Percentiles rank a stretch among this genome's conserved stretches.
Evolutionary conservation across 2,888 invertebrate genomes (phyloP).

Genomic region (Salticus scenicus): DNA sequence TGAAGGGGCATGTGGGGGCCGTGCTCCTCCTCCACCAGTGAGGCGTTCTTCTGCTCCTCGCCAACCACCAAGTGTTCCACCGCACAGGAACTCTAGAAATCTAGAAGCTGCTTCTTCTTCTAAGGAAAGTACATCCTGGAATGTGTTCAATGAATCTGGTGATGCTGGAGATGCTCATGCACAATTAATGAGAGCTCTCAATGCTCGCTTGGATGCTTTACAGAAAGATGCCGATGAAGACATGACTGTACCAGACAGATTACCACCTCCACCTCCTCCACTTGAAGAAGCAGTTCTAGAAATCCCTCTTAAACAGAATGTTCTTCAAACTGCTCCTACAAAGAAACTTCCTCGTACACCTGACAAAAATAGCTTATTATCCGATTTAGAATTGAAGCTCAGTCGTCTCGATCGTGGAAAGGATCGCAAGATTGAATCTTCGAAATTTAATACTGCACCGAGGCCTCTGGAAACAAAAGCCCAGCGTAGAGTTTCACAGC

Average conservation of each 20-base stretch:
- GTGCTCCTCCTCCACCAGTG: conserved; percentile 64
- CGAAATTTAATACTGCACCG: conserved; percentile 58
- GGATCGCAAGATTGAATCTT: conserved; percentile 27
- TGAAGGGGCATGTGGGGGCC: conserved; percentile 45
- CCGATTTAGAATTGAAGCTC: conserved; percentile 45
- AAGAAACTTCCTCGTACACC: conserved; percentile 61
- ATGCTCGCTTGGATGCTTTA: conserved; percentile 56
- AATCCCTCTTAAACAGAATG: conserved; percentile 19
- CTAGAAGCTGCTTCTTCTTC: conserved; percentile 1
- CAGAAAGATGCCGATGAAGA: conserved; percentile 36
- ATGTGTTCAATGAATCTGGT: conserved; percentile 47
- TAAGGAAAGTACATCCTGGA: conserved; percentile 57
- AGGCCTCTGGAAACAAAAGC: conserved; percentile 55
- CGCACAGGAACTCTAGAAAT: conserved; percentile 37
- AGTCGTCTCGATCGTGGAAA: conserved; percentile 2
- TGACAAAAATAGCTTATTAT: conserved; percentile 39
- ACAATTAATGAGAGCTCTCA: conserved; percentile 62
- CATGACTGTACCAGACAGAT: conserved; percentile 13
- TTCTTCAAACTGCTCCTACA: conserved; percentile 35
- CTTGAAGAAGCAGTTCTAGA: conserved; percentile 18
- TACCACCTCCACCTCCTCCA: conserved; percentile 43
- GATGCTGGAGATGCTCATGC: conserved; percentile 58
- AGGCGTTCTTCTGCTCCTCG: conserved; percentile 57
- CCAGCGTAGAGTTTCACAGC: conserved; percentile 57
- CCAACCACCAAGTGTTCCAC: conserved; percentile 58